phyloP scores from a whole-genome alignment of 2,797 vertebrate genomes.

The Hapalemur alaotrensis region DNA sequence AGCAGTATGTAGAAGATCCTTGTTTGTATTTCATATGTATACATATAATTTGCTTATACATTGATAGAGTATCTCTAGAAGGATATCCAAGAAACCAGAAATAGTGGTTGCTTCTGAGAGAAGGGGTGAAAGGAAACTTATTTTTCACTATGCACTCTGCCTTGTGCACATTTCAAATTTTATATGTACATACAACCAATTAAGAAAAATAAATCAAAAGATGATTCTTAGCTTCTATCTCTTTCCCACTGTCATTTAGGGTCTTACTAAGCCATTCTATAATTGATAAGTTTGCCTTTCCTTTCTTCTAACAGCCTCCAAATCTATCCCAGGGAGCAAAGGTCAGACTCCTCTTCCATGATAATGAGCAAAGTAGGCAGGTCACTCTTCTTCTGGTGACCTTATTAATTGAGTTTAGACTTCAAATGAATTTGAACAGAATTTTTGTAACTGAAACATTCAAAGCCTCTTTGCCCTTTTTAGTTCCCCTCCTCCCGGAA shows the following conservation, averaged over 20 bases:
- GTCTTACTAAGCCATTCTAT: neutral
- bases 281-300: slow-evolving; percentile 6
- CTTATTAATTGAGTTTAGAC: slow-evolving; percentile 71
- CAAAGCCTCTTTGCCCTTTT: slow-evolving; percentile 36
- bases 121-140: neutral
- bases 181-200: neutral
- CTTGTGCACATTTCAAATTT: neutral
- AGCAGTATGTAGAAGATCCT: neutral
- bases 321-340: neutral
- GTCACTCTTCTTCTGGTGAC: slow-evolving; percentile 29
- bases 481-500: neutral
- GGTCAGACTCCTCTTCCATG: slow-evolving; percentile 11
- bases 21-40: neutral
- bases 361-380: slow-evolving; percentile 44
- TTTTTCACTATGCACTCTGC: neutral
- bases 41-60: neutral
- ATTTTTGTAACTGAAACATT: slow-evolving; percentile 36
- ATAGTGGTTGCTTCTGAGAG: neutral
- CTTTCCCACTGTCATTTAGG: neutral
- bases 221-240: neutral
- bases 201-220: neutral
- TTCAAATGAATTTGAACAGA: slow-evolving; percentile 49
- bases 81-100: neutral
- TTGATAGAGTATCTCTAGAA: neutral
- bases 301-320: neutral